Evolutionary conservation across 2,113 vertebrate genomes (phyloP).

Genomic region (Mixornis gularis): DNA sequence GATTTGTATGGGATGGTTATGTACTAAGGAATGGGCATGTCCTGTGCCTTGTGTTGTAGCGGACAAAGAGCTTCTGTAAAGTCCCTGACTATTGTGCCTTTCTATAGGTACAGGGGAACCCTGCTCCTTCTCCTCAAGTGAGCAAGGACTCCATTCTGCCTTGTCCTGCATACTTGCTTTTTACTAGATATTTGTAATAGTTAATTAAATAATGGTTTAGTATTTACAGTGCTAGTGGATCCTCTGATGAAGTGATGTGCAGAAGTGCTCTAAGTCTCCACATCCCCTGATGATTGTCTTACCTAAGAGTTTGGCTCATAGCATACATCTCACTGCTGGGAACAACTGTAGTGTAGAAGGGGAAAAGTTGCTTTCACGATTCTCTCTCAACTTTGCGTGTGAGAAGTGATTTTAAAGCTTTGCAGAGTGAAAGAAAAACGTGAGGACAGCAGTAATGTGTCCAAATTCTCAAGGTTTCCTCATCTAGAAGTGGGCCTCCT

Average conservation of each 20-base stretch:
- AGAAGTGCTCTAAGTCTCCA: background rate
- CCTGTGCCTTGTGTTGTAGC: background rate
- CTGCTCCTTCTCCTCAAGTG: background rate
- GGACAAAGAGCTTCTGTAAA: background rate
- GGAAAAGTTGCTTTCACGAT: background rate
- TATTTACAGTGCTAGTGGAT: background rate
- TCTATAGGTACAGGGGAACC: background rate
- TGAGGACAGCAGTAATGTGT: background rate
- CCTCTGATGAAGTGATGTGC: background rate
- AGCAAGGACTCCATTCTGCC: background rate
- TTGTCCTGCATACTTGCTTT: background rate
- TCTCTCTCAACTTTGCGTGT: background rate
- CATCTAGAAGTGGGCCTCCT: background rate
- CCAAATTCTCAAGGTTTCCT: background rate
- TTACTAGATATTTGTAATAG: background rate
- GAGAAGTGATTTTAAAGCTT: background rate
- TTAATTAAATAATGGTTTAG: background rate
- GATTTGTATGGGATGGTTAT: background rate
- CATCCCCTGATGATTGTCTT: background rate
- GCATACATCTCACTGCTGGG: fast-evolving
- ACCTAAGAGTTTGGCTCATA: background rate
- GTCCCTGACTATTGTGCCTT: background rate
- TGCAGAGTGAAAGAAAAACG: background rate
- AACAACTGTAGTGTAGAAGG: background rate
- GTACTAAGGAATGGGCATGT: background rate